These are phyloP conservation scores for Sander lucioperca DNA, from an alignment of 2,113 vertebrate species.

Conservation along the genomic window DNA sequence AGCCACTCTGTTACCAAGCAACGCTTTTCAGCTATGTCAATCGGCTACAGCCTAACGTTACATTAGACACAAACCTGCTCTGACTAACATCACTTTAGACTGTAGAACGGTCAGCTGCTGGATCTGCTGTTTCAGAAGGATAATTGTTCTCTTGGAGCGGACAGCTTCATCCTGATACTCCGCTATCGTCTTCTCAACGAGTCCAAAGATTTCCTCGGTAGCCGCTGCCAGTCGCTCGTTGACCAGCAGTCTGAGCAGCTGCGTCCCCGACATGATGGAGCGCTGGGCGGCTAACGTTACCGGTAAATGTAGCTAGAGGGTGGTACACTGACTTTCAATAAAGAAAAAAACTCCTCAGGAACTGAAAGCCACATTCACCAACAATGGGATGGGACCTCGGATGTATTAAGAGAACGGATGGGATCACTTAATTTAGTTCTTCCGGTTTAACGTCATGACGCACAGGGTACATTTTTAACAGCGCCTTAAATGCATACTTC, in stretches of 20 bases:
- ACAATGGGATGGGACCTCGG: too few relatives aligned
- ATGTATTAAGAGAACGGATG: too few relatives aligned
- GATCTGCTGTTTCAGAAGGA: not conserved
- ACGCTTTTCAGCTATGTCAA: too few relatives aligned
- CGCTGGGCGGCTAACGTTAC: not conserved
- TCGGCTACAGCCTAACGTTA: too few relatives aligned
- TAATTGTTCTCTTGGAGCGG: not conserved
- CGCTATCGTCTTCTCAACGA: constrained; percentile 4
- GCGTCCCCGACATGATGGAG: not conserved
- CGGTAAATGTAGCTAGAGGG: too few relatives aligned
- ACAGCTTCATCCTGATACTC: constrained; percentile 2
- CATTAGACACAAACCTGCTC: constrained; percentile 3
- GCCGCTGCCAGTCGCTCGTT: not conserved
- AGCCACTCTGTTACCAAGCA: too few relatives aligned
- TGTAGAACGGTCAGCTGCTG: not conserved
- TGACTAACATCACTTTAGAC: not conserved
- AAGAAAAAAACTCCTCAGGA: not conserved
- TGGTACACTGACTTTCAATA: not conserved
- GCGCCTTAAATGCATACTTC: too few relatives aligned
- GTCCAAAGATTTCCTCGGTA: constrained; percentile 9
- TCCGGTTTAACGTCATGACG: too few relatives aligned
- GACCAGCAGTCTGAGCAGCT: constrained; percentile 9
- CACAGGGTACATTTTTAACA: too few relatives aligned
- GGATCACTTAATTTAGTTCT: too few relatives aligned
- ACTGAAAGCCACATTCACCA: not conserved